Evolutionary conservation across 2,888 invertebrate species (phyloP), one percentile per base, ranked within the genome.

Genomic region (Ormyrus rosae): DNA sequence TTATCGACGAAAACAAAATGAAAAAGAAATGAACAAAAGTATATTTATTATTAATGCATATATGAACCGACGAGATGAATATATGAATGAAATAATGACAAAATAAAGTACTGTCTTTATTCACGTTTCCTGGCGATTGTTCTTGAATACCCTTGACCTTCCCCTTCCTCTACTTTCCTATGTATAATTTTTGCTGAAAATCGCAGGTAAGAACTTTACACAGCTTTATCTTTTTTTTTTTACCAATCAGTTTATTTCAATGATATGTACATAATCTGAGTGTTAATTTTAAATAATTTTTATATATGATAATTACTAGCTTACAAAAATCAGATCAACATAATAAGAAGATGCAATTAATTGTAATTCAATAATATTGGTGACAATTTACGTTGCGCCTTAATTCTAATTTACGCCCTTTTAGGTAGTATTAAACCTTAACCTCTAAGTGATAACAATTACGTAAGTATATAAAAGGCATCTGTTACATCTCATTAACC

Each of bases 21-120:
- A 71, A 69, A 76, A 19, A 48, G 50, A 70, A 71, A 68, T 9
- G 46, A 70, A 79, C 85, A 79, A 83, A 85, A 85, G 84, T 86
- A 86, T 86, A 87, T 87, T 85, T 86, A 86, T 86, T 86, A 86
- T 85, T 84, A 84, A 85, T 84, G 75, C 83, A 85, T 86, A 86
- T 85, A 81, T 83, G 83, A 84, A 86, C 80, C 84, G 84, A 84
- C 83, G 83, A 86, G 81, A 85, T 82, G 82, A 83, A 85, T 86
- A 87, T 86, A 86, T 86, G 85, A 78, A 82, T 81, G 81, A 81
- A 85, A 85, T 78, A 80, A 75, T 75, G 70, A 82, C 71, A 83
- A 85, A 87, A 87, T 86, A 86, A 87, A 87, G 83, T 85, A 85
- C 83, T 86, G 85, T 86, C 86, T 87, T 86, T 86, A 87, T 87